Base-by-base conservation (phyloP, 2,113 vertebrate species). In the Progne subis region DNA sequence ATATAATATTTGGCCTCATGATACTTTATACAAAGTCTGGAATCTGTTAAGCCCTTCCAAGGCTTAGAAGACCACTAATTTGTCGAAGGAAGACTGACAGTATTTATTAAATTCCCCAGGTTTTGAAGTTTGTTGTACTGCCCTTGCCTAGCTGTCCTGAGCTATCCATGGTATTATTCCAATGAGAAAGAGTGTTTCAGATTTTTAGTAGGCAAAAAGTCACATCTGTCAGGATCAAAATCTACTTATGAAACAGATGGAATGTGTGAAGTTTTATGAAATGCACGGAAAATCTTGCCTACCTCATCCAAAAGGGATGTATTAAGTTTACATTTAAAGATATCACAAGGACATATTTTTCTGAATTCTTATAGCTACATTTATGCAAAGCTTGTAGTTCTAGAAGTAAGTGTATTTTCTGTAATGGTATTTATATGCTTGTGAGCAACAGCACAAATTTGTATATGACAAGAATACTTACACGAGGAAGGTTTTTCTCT, bases 401-500 rank as follows among this genome's bases (percentile, higher is more conserved):
- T 52, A 57, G 17, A 71, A 78, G 18, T 47, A 65, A 81, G 5
- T 55, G 9, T 44, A 46, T 69, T 80, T 77, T 91, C 19, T 65
- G 5, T 61, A 43, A 65, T 24, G 32, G 7, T 67, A 55, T 82
- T 47, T 70, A 47, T 57, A 31, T 55, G 20, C 16, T 56, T 67
- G 21, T n/a, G 14, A 18, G 15, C 47, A 90, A 74, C 82, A 70
- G 9, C 19, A 24, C 26, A 52, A 7, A 20, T 70, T 71, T 56
- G 0, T 67, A 29, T 39, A 23, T 46, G 32, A 87, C 15, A 70
- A 59, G 53, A 69, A 49, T 75, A 83, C 90, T 88, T 83, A 93
- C 20, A 32, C 0, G 3, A 71, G 0, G 4, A 77, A 90, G 6
- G 0, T 25, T 78, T 19, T 77, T 52, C 9, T 37, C 18, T 55